Evolutionary conservation across 2,797 vertebrate species (phyloP).

Genomic region (Acanthornis magna): DNA sequence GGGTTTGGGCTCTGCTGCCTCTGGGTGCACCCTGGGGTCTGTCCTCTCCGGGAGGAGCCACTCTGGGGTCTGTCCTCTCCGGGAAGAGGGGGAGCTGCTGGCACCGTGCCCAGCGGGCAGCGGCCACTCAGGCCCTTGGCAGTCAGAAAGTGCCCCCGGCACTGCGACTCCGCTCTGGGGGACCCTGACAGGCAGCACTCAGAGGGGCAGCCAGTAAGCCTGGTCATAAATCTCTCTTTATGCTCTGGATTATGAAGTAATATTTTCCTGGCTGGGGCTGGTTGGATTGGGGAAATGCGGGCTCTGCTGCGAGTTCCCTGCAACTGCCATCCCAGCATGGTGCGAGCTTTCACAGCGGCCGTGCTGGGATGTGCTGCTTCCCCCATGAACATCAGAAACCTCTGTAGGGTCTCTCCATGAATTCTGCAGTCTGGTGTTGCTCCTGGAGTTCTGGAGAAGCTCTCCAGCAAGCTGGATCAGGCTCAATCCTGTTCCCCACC

Average conservation of each 20-base stretch:
- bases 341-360: not conserved
- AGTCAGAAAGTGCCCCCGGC: not conserved
- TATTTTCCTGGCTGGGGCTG: slow-evolving; percentile 46
- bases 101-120: not conserved
- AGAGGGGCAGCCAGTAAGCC: slow-evolving; percentile 14
- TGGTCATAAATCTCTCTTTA: slow-evolving; percentile 23
- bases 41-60: accelerated
- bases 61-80: not conserved
- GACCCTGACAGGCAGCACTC: not conserved
- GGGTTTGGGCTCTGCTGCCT: not conserved
- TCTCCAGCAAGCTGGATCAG: not conserved
- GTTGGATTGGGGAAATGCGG: not conserved
- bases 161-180: accelerated
- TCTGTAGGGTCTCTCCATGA: not conserved
- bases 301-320: not conserved
- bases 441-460: not conserved
- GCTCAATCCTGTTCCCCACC: slow-evolving; percentile 2
- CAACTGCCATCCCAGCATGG: not conserved
- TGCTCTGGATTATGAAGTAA: slow-evolving; percentile 22
- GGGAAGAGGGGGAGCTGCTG: not conserved
- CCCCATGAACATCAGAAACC: not conserved
- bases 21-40: not conserved
- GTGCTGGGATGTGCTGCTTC: not conserved
- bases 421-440: not conserved
- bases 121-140: not conserved